Evolutionary conservation across 2,797 vertebrate genomes (phyloP).

Genomic region (Mormyrops attenuatus): DNA sequence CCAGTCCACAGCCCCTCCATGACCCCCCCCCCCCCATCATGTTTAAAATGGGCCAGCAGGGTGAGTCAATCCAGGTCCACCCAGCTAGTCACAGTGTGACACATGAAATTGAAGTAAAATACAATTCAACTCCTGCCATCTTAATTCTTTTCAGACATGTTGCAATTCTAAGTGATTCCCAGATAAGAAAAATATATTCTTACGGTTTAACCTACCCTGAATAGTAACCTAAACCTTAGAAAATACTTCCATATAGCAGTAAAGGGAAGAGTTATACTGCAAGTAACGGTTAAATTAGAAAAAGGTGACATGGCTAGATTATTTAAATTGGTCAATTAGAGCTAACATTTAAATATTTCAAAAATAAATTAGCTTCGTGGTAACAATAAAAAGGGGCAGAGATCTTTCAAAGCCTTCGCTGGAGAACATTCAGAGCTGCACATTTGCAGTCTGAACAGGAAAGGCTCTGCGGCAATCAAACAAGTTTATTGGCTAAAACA

Average conservation of each 20-base stretch:
- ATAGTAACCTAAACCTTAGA: background rate
- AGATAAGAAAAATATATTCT: background rate
- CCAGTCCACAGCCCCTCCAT: background rate
- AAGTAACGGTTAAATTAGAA: background rate
- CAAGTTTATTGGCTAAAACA: background rate
- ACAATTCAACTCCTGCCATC: background rate
- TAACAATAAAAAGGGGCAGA: background rate
- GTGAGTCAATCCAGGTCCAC: background rate
- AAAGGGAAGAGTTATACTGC: background rate
- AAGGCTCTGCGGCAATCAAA: background rate
- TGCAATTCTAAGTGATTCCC: background rate
- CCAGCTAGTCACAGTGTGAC: background rate
- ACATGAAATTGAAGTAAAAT: background rate
- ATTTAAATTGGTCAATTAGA: background rate
- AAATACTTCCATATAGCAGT: background rate
- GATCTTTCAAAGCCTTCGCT: background rate
- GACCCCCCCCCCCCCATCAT: no score
- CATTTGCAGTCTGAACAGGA: background rate
- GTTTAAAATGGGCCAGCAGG: background rate
- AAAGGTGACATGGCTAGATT: background rate
- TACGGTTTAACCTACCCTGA: background rate
- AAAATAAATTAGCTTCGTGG: background rate
- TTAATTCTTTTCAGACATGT: background rate
- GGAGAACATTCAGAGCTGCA: background rate
- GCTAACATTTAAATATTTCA: background rate